A percentile compares a stretch with the other conserved stretches of the same genome.
phyloP scores from a whole-genome alignment of 2,113 vertebrate genomes.

The Callorhinus ursinus region DNA sequence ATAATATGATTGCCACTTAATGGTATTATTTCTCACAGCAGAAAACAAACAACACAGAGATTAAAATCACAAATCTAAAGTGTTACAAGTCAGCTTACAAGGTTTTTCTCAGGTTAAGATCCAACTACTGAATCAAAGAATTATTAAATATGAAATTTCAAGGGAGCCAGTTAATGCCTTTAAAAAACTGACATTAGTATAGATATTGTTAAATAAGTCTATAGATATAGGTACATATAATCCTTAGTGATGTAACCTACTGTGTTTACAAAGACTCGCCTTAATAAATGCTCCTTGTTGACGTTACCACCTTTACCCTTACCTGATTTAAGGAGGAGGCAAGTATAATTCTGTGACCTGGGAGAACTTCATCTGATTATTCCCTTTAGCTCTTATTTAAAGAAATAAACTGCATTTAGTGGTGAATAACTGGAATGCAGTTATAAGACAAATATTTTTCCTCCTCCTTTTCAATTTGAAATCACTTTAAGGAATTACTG shows the following conservation, averaged over 20 bases:
- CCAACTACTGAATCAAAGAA: neutral
- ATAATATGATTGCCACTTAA: neutral
- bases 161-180: neutral
- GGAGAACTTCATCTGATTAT: neutral
- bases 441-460: neutral
- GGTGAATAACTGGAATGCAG: neutral
- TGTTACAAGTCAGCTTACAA: neutral
- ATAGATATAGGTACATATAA: neutral
- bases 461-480: neutral
- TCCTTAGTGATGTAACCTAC: neutral
- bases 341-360: neutral
- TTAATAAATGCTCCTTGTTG: neutral
- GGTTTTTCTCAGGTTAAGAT: neutral
- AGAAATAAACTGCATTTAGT: neutral
- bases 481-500: neutral
- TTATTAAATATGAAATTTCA: neutral
- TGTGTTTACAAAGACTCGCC: neutral
- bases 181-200: neutral
- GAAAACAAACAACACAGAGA: neutral
- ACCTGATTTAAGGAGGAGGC: neutral
- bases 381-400: neutral
- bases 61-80: neutral
- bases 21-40: neutral
- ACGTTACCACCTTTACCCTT: neutral
- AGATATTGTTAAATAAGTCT: neutral